Evolutionary conservation across 2,113 vertebrate genomes (phyloP), one percentile per base, ranked within the genome.

Genomic region (Dissostichus mawsoni): DNA sequence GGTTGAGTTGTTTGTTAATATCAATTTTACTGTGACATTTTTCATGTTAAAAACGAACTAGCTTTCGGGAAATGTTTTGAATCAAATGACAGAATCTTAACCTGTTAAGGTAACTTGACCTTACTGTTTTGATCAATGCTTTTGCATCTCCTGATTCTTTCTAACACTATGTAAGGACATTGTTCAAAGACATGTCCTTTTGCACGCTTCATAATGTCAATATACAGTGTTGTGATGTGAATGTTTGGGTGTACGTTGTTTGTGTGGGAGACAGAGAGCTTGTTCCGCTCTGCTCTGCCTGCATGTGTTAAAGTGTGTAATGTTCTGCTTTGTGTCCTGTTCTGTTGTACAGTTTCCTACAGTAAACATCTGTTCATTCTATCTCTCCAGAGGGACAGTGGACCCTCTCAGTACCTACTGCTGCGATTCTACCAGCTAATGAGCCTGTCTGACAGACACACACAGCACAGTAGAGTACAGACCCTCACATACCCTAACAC

Each of bases 361-460:
- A 47, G 69, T 77, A 90, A 88, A 90, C 89, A 93, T 85, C 85
- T 85, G 89, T 80, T 90, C 78, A 63, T 61, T 41, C 17, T 53
- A 67, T 72, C 70, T 78, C 81, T 85, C 83, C 68, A 20, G 80
- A 67, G 90, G 89, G 68, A 88, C 79, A 58, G 59, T 72, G 81
- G 82, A 84, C 89, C 53, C 18, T 73, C 69, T 86, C 79, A 56
- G 50, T 71, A 84, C 87, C 89, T 78, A 81, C 82, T 62, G 80
- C 85, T 78, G 90, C 51, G 80, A 79, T 78, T 89, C 74, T 67
- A 82, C 65, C 75, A 62, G 81, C 85, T 91, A 92, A 93, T 92
- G 82, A 92, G 84, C 83, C 80, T 64, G 81, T 66, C 50, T 92
- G 82, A 86, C 76, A 78, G 74, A 76, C 62, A 45, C 69, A 76